phyloP scores from a whole-genome alignment of 2,113 vertebrate genomes.

The Amphiprion percula region DNA sequence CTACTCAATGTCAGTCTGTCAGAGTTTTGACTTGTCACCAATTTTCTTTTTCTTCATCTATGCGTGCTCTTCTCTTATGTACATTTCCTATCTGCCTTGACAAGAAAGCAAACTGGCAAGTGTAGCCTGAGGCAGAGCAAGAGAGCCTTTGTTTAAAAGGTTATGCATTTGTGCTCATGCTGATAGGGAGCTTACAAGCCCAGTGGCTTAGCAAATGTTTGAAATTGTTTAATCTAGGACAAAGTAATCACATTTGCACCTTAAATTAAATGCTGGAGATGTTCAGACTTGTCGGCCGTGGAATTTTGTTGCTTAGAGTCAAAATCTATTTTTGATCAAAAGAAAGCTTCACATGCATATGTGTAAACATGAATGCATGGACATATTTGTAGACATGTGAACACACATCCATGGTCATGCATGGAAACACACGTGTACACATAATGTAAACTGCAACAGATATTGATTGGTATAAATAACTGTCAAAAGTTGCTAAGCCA shows the following conservation, averaged over 20 bases:
- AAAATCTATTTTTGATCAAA: neutral
- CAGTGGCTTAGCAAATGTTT: constrained; percentile 35
- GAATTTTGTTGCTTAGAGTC: neutral
- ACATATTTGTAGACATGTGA: neutral
- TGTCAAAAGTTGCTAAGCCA: too few species aligned
- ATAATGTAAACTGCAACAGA: neutral
- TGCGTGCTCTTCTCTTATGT: constrained; percentile 46
- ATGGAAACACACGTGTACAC: neutral
- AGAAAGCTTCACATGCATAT: neutral
- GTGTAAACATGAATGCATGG: neutral
- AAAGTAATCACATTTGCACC: constrained; percentile 38
- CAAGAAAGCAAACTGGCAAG: constrained; percentile 74
- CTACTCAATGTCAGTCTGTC: constrained; percentile 68
- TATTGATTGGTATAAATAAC: neutral
- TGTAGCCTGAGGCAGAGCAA: constrained; percentile 72
- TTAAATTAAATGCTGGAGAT: constrained; percentile 12
- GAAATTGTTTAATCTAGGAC: constrained; percentile 44
- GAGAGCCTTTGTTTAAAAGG: constrained; percentile 76
- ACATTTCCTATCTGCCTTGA: constrained; percentile 61
- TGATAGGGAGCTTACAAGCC: constrained; percentile 58
- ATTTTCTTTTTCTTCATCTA: constrained; percentile 67
- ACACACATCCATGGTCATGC: neutral
- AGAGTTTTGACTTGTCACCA: constrained; percentile 68
- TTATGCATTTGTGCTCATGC: constrained; percentile 65
- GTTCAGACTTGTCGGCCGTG: neutral